Evolutionary conservation across 2,888 invertebrate species (phyloP).

Genomic region (Lepidonotus clava): DNA sequence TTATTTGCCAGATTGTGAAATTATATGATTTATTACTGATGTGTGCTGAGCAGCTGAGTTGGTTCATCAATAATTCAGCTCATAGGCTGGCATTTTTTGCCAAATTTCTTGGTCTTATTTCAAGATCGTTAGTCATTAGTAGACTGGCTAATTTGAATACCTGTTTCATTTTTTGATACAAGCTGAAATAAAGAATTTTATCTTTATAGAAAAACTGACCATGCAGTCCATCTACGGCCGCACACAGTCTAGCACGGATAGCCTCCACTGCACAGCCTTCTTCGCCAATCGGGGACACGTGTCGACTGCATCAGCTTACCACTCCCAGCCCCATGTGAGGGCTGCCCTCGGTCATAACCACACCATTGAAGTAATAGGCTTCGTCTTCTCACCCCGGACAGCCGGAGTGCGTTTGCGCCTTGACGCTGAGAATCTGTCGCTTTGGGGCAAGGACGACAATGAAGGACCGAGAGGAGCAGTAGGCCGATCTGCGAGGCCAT

Average conservation of each 20-base stretch:
- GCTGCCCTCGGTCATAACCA: slow-evolving; percentile 48
- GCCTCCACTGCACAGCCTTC: slow-evolving; percentile 62
- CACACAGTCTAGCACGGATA: background rate
- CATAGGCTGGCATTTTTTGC: no score
- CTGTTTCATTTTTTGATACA: no score
- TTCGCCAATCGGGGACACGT: slow-evolving; percentile 1
- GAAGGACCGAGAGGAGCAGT: background rate
- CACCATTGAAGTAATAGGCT: slow-evolving; percentile 56
- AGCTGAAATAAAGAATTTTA: no score
- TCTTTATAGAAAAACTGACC: no score
- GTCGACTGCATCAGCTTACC: slow-evolving; percentile 31
- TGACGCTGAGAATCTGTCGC: slow-evolving; percentile 25
- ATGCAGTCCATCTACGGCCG: background rate
- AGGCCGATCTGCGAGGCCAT: background rate
- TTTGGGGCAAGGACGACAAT: slow-evolving; percentile 60
- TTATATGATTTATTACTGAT: no score
- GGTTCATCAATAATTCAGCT: no score
- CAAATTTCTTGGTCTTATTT: no score
- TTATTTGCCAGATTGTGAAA: no score
- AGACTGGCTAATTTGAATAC: no score
- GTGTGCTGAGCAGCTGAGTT: no score
- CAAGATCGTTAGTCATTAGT: no score
- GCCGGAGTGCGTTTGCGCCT: slow-evolving; percentile 56
- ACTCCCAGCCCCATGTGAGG: slow-evolving; percentile 18
- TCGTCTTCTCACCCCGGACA: slow-evolving; percentile 60